A percentile compares a stretch with the other conserved stretches of the same genome.
phyloP scores from a whole-genome alignment of 2,888 invertebrate genomes.

The Palloptera scutellata region DNA sequence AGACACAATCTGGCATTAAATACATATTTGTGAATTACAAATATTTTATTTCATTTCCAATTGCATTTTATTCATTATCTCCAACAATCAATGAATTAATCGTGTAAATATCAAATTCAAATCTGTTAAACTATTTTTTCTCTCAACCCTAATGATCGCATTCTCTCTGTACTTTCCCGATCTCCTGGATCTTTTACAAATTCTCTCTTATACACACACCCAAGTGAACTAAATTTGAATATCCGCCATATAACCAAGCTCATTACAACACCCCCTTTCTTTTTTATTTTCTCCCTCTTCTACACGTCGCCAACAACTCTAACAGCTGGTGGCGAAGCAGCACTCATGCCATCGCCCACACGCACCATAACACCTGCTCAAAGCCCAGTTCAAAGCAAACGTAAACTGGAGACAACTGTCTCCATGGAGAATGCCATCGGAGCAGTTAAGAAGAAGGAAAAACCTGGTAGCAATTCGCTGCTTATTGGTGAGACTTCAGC shows the following conservation, averaged over 20 bases:
- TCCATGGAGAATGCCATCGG: conserved; percentile 72
- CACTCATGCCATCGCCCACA: conserved; percentile 70
- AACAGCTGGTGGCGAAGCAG: conserved; percentile 65
- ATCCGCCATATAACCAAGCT: conserved; percentile 48
- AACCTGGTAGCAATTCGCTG: conserved; percentile 57
- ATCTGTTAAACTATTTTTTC: conserved; percentile 12
- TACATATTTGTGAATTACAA: too few species aligned
- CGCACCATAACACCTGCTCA: conserved; percentile 67
- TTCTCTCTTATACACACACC: conserved; percentile 36
- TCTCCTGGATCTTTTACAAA: neutral
- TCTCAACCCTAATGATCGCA: conserved; percentile 8
- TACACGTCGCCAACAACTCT: neutral
- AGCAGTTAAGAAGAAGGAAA: conserved; percentile 75
- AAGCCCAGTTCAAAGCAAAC: conserved; percentile 71
- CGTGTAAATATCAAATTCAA: neutral
- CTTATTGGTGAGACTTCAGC: conserved; percentile 43
- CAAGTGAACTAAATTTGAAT: conserved; percentile 52
- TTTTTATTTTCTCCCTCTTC: conserved; percentile 38
- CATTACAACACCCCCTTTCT: conserved; percentile 44
- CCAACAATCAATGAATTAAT: too few species aligned
- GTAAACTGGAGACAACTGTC: conserved; percentile 79
- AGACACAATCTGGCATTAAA: too few species aligned
- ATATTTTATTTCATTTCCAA: too few species aligned
- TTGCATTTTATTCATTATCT: too few species aligned
- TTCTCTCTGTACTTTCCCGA: neutral